Evolutionary conservation across 2,113 vertebrate genomes (phyloP).

Genomic region (Cisticola juncidis): DNA sequence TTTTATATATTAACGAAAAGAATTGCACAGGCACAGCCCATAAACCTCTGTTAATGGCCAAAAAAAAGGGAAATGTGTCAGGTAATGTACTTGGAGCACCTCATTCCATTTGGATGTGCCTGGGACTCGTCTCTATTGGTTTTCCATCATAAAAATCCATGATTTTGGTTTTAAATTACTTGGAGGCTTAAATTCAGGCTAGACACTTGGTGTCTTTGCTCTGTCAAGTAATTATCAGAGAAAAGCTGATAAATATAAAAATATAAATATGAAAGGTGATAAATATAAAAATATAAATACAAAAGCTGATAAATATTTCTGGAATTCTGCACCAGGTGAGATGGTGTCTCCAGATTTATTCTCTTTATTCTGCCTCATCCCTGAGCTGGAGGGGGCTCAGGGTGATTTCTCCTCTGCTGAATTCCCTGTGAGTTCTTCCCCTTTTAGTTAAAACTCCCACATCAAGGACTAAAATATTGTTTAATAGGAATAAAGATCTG

Average conservation of each 20-base stretch:
- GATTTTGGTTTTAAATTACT: not conserved
- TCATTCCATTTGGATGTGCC: not conserved
- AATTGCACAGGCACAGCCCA: not conserved
- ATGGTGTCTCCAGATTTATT: not conserved
- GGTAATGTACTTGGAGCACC: not conserved
- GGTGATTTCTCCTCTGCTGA: not conserved
- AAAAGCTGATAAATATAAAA: no score
- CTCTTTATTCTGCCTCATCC: not conserved
- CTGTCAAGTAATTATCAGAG: not conserved
- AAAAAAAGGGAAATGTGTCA: not conserved
- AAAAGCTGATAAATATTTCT: no score
- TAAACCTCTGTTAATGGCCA: not conserved
- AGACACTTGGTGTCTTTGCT: not conserved
- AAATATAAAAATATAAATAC: no score
- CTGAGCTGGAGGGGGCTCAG: not conserved
- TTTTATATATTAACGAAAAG: not conserved
- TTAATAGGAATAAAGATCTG: not conserved
- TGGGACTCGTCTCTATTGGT: not conserved
- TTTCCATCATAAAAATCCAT: not conserved
- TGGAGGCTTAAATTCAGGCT: not conserved
- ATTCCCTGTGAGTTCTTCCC: not conserved
- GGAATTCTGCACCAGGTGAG: not conserved
- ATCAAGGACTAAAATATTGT: not conserved
- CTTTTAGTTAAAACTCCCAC: not conserved
- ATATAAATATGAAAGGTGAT: no score